A percentile compares a stretch with the other conserved stretches of the same genome.
These are phyloP conservation scores for Tiliacea aurago DNA, from an alignment of 2,888 invertebrate species.

Conservation along the genomic window DNA sequence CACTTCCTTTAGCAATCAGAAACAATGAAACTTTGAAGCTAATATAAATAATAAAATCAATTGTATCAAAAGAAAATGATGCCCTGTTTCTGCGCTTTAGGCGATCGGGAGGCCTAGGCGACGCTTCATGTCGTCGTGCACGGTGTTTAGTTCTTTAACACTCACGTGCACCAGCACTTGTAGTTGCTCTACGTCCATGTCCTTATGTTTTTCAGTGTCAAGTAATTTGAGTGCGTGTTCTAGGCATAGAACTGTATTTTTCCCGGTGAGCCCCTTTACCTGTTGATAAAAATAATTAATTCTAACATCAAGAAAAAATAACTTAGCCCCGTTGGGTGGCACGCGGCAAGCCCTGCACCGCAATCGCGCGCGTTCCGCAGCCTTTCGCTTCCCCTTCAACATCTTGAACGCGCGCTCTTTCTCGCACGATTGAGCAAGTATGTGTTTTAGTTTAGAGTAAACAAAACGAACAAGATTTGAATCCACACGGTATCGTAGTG, in stretches of 20 bases:
- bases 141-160: conserved; percentile 9
- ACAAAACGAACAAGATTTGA: neutral
- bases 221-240: conserved; percentile 70
- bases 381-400: neutral
- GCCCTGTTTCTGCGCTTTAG: neutral
- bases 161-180: conserved; percentile 22
- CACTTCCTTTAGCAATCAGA: neutral
- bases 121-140: conserved; percentile 20
- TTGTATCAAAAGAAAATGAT: too few species aligned
- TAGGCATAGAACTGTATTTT: conserved; percentile 68
- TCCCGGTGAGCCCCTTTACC: conserved; percentile 68
- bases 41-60: too few species aligned
- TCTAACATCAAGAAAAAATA: neutral
- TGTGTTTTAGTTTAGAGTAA: too few species aligned
- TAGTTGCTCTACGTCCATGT: neutral
- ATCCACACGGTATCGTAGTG: neutral
- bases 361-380: neutral
- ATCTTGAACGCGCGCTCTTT: too few species aligned
- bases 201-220: neutral
- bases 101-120: conserved; percentile 3
- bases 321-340: too few species aligned
- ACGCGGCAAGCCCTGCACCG: neutral
- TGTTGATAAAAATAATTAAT: conserved; percentile 34
- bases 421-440: neutral
- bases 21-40: too few species aligned